phyloP scores from a whole-genome alignment of 2,113 vertebrate genomes.

The Gorilla gorilla region DNA sequence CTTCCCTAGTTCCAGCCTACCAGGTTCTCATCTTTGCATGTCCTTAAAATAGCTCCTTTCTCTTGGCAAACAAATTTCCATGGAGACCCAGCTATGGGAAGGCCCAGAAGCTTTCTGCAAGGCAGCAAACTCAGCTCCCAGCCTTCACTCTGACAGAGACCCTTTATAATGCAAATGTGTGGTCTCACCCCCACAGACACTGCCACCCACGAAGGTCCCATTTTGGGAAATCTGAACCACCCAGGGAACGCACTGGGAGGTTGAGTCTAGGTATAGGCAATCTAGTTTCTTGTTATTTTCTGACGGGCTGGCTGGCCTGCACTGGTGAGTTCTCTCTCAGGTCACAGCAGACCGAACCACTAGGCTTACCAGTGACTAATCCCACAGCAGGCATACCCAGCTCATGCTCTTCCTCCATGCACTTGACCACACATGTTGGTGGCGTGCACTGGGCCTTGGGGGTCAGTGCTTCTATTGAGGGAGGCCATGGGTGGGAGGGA shows the following conservation, averaged over 20 bases:
- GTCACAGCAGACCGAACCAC: not conserved
- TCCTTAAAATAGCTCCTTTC: conserved; percentile 82
- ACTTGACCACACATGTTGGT: not conserved
- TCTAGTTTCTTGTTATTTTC: not conserved
- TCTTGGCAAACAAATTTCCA: conserved; percentile 79
- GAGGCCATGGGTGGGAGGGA: not conserved
- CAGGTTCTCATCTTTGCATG: not conserved
- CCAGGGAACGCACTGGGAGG: fast-evolving
- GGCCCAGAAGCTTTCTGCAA: conserved; percentile 48
- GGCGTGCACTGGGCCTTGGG: not conserved
- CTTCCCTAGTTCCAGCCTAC: conserved; percentile 67
- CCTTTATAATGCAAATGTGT: conserved; percentile 37
- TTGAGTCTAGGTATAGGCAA: not conserved
- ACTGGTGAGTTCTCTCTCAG: not conserved
- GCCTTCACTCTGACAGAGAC: not conserved
- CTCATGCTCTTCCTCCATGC: not conserved
- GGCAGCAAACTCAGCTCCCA: not conserved
- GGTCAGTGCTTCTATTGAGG: not conserved
- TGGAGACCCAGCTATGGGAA: conserved; percentile 81
- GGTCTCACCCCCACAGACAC: not conserved
- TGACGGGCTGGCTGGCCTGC: too few species aligned
- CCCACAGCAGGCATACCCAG: not conserved
- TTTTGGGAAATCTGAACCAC: not conserved
- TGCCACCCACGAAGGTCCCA: not conserved
- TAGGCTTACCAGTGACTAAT: not conserved